Evolutionary conservation across 2,888 invertebrate genomes (phyloP), one percentile per base, ranked within the genome.

Genomic region (Acrocyrtus sp.): DNA sequence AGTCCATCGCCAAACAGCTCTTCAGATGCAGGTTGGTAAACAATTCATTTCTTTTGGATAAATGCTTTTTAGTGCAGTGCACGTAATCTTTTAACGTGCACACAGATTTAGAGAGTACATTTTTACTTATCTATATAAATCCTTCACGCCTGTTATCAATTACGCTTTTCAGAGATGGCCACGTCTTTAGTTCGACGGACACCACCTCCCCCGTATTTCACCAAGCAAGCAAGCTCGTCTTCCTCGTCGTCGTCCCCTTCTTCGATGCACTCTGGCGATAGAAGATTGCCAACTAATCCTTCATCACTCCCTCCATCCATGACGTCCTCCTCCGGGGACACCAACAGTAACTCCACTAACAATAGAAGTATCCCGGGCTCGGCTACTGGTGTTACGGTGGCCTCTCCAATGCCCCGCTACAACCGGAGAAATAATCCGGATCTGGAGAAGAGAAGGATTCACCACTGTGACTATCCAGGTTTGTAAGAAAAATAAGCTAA

Each of bases 341-440:
- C 65, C 79, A 51, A 83, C 83, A 78, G 45, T 21, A 62, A 56
- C 19, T 24, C 56, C 66, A 63, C 12, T 67, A 62, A 58, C 54
- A 61, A 75, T 58, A 68, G 77, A 68, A 51, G 65, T 54, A 51
- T 56, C 57, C 51, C 45, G 19, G 48, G 26, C 48, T 39, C 48
- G 27, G 67, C 53, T 19, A 43, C 80, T 78, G 41, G 79, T 73
- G 47, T 81, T 70, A 58, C 80, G 76, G 53, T 81, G 82, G 29
- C 80, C 83, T 26, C 65, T 56, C 60, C 73, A 24, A 54, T 72
- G 70, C 77, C 88, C 78, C 94, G 92, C 83, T 96, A 95, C 86
- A 97, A 97, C 87, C 88, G 97, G 80, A 89, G 96, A 83, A 97
- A 97, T 86, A 98, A 98, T 86, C 97, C 97, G 0, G 97, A 98